Evolutionary conservation across 1,140 invertebrate genomes (phyloP), one percentile per base, ranked within the genome.

Genomic region (Hylyphantes graminicola): DNA sequence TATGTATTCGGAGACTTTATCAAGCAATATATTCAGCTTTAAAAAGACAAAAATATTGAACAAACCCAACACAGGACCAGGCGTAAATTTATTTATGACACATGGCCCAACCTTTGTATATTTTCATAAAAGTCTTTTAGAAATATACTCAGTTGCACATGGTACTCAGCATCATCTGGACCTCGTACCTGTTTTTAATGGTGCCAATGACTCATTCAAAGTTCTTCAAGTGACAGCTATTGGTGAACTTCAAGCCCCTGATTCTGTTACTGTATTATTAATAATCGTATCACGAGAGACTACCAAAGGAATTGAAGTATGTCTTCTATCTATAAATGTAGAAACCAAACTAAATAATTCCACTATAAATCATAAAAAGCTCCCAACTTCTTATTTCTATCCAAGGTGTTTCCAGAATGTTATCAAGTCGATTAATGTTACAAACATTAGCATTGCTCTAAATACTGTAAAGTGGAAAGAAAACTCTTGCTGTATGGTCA

Each of bases 71-170:
- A 9, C 48, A 10, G 21, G 57, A 53, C 15, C 50, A 35, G 65
- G 54, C 10, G n/a, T 5, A 2, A 78, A 78, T 65, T 53, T 78
- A 21, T 78, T 78, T 54, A 11, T 78, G 7, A 55, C 76, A 65
- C 12, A 78, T 54, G 63, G 76, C 7, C 76, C 76, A 35, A 21
- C 15, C 21, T 10, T 78, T 9, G 17, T 67, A 35, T 53, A 51
- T 57, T 78, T 63, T n/a, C 67, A 50, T 9, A 7, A n/a, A 35
- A 7, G 53, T 54, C 12, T 50, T 17, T 7, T 70, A 17, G 8
- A 11, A 21, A 54, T 55, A 55, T 67, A 48, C 35, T n/a, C 51
- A 19, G 9, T 78, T 10, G 53, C 13, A 19, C n/a, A 70, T 15
- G 51, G 15, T 15, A 50, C 21, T 11, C 48, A 70, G 17, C 12